Base-by-base conservation (phyloP, 2,888 invertebrate genomes). In the Hydroisotoma schaefferi region DNA sequence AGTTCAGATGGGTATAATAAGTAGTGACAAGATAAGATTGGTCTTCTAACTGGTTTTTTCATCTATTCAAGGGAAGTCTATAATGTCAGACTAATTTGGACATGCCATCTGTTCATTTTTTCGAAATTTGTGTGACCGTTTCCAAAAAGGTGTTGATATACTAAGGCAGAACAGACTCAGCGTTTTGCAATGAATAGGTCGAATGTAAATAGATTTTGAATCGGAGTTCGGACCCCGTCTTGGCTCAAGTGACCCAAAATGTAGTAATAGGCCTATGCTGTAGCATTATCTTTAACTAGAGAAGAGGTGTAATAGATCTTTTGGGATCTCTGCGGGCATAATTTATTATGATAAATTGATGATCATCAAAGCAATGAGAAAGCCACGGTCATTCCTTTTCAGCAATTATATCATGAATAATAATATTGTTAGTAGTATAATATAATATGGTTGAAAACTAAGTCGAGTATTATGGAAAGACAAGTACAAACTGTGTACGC, bases 21-120 rank as follows among this genome's bases (percentile, higher is more conserved):
- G 46, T 40, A 54, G 57, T 54, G 53, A 55, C 55, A 27, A 57
- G 59, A 64, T 60, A 57, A 64, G 63, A 57, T 60, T 57, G 55
- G 40, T 38, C 23, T 55, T 64, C 29, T 59, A 64, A 67, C 67
- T 63, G 67, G 67, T 67, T 67, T 67, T 63, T 57, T 51, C 63
- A 57, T 59, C 51, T 62, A 57, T 57, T 61, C 61, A 66, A 62
- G 62, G 61, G 59, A 63, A 63, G 61, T 61, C 61, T 56, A 59
- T 67, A 54, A 48, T 46, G 23, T 40, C n/a, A n/a, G n/a, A 37
- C 53, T 20, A 65, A 69, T 69, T 69, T 69, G 69, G 69, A 57
- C 63, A 64, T 43, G 55, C 57, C 69, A 69, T 55, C 66, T 69
- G 69, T 57, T 54, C 47, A 59, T 56, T 29, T 61, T 61, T 66